Percentiles rank a stretch among this genome's conserved stretches.
phyloP scores from a whole-genome alignment of 2,888 invertebrate species.

The Athripsodes cinereus region DNA sequence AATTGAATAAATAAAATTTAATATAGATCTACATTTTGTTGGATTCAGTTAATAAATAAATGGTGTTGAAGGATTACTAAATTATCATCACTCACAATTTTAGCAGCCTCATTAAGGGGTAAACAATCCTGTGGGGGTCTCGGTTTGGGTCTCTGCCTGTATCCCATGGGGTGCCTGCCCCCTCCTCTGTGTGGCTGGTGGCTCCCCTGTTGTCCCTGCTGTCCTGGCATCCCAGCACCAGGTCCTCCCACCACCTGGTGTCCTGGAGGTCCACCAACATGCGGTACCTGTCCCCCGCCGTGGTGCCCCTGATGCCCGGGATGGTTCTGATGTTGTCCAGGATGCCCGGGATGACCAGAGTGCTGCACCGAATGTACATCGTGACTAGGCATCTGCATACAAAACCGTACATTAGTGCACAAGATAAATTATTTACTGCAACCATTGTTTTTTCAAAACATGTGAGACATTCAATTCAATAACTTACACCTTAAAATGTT shows the following conservation, averaged over 20 bases:
- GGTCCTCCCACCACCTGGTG: constrained; percentile 47
- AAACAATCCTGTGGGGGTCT: constrained; percentile 50
- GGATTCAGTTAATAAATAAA: too few species aligned
- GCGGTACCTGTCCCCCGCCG: not conserved
- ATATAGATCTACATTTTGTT: too few species aligned
- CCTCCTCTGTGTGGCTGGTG: constrained; percentile 34
- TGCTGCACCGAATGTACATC: not conserved
- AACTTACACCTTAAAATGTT: too few species aligned
- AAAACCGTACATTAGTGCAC: too few species aligned
- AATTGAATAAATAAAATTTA: too few species aligned
- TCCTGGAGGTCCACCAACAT: not conserved
- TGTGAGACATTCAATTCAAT: too few species aligned
- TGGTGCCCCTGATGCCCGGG: not conserved
- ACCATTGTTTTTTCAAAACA: too few species aligned
- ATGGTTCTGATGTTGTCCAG: not conserved
- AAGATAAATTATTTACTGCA: too few species aligned
- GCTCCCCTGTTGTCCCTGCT: not conserved
- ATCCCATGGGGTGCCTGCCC: constrained; percentile 32
- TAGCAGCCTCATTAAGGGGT: constrained; percentile 66
- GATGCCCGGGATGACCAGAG: not conserved
- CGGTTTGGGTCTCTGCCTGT: constrained; percentile 37
- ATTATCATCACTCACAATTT: constrained; percentile 43
- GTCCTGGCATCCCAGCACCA: constrained; percentile 29
- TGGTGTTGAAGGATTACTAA: too few species aligned
- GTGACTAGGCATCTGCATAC: constrained; percentile 32